phyloP scores from a whole-genome alignment of 1,140 invertebrate species.

The Drosophila pandora region DNA sequence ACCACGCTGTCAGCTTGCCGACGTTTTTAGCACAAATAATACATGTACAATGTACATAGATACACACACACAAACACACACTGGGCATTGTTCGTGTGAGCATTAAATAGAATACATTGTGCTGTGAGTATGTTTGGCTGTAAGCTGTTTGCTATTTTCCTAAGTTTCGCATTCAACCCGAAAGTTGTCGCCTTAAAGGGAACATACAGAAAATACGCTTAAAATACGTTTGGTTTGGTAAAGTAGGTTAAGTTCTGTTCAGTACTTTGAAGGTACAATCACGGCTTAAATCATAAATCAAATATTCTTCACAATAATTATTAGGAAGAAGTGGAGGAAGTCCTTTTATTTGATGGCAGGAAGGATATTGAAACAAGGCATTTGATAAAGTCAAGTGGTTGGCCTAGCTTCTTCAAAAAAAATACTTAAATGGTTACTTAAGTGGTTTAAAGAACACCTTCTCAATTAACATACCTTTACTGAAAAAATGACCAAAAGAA shows the following conservation, averaged over 20 bases:
- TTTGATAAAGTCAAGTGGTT: no score
- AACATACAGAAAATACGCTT: slow-evolving; percentile 30
- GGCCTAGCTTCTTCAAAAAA: no score
- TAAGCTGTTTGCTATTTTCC: slow-evolving; percentile 66
- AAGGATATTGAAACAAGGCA: no score
- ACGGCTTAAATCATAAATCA: neutral
- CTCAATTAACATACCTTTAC: neutral
- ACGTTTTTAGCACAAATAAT: slow-evolving; percentile 76
- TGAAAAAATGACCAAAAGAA: slow-evolving; percentile 25
- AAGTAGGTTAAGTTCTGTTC: slow-evolving; percentile 19
- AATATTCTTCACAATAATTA: neutral
- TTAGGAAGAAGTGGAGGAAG: no score
- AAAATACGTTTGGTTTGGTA: slow-evolving; percentile 14
- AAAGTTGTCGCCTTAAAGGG: slow-evolving; percentile 43
- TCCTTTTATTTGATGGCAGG: no score
- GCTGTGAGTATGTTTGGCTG: slow-evolving; percentile 26
- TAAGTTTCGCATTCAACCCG: slow-evolving; percentile 49
- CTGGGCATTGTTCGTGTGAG: slow-evolving; percentile 27
- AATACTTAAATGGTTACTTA: no score
- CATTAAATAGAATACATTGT: slow-evolving; percentile 48
- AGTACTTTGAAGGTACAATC: neutral
- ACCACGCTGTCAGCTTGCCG: slow-evolving; percentile 71
- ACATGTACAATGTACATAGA: slow-evolving; percentile 26
- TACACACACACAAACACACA: slow-evolving; percentile 6
- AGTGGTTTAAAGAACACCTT: no score